Base-by-base conservation (phyloP, 1,140 invertebrate species). In the Drosophila repletoides region DNA sequence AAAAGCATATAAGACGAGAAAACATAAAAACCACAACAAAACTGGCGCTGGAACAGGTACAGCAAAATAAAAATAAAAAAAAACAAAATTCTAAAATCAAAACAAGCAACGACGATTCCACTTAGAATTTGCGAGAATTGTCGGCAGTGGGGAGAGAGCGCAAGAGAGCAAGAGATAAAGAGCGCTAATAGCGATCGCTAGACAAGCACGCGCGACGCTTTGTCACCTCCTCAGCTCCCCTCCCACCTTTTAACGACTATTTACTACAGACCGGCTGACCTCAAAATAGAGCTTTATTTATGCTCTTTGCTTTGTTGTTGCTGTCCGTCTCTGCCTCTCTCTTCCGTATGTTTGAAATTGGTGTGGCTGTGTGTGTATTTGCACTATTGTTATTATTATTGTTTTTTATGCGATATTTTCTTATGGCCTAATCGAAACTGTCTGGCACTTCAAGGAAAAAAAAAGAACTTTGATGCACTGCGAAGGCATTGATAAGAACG, bases 121-220 rank as follows among this genome's bases (percentile, higher is more conserved):
- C 43, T 29, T 43, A 45, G 64, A 67, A 67, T 61, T 29, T 67
- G 64, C 64, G 64, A 67, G 64, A 67, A 67, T 7, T 10, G 48
- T 36, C 19, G 36, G 33, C 2, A 33, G 14, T 3, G 41, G 24
- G 24, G 26, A 6, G 22, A 36, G 26, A 21, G 43, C 26, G 63
- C 45, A 53, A 22, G 36, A 19, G 28, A 59, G 4, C 19, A 34
- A 3, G 24, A 41, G 34, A 9, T 34, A 5, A 17, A 28, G 45
- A 7, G 17, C 15, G 28, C 15, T 2, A 28, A 33, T 15, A 21
- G n/a, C 15, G 60, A 55, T 55, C 51, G n/a, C 6, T 34, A 34
- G 28, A 26, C 15, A 60, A 19, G 43, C 64, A 61, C 56, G 64
- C 64, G 64, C 46, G 24, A 9, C 31, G 15, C 17, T 29, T 61